Evolutionary conservation across 1,140 invertebrate genomes (phyloP).

Genomic region (Oryctes rhinoceros): DNA sequence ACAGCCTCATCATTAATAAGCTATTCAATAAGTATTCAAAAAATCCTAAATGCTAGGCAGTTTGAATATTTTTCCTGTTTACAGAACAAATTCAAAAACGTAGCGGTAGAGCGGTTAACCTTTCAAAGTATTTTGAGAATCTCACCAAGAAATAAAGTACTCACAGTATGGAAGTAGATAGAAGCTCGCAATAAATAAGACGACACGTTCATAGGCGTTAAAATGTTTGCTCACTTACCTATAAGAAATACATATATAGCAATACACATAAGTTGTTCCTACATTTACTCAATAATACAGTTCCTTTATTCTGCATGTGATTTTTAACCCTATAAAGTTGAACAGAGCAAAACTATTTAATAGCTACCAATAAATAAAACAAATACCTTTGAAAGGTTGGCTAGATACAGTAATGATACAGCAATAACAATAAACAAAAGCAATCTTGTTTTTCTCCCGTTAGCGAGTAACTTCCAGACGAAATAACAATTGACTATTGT

Average conservation of each 20-base stretch:
- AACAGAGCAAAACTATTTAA: too few relatives aligned
- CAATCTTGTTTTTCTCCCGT: neutral
- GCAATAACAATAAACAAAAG: neutral
- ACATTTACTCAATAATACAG: neutral
- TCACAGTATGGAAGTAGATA: too few relatives aligned
- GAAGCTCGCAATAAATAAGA: too few relatives aligned
- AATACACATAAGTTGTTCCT: too few relatives aligned
- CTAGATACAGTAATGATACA: neutral
- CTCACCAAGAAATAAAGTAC: too few relatives aligned
- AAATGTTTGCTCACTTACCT: too few relatives aligned
- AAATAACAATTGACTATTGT: constrained; percentile 10
- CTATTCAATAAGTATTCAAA: constrained; percentile 67
- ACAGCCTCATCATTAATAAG: constrained; percentile 68
- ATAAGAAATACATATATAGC: too few relatives aligned
- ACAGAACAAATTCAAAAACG: neutral
- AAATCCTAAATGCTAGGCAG: constrained; percentile 66
- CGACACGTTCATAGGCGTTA: too few relatives aligned
- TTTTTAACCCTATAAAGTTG: too few relatives aligned
- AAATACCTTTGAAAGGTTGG: constrained; percentile 2
- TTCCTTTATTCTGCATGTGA: neutral
- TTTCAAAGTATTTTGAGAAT: neutral
- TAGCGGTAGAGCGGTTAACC: neutral
- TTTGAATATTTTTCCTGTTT: constrained; percentile 54
- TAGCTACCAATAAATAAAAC: too few relatives aligned
- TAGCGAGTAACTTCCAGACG: neutral